Conservation (phyloP, 35 echinoderm and acorn worm genomes). For the Apostichopus japonicus region DNA sequence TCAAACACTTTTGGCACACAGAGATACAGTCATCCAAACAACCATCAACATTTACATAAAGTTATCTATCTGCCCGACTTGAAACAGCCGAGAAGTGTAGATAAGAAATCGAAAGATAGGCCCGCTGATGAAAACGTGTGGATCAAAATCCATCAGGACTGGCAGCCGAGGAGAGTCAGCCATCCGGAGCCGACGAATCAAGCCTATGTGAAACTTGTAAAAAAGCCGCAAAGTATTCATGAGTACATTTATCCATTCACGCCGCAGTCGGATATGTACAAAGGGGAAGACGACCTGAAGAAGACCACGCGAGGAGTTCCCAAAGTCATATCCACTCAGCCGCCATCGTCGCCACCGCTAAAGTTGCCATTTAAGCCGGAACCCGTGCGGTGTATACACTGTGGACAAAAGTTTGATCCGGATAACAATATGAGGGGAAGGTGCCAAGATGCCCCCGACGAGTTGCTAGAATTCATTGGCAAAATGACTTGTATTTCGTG, state of each 20-base stretch:
- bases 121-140: constrained; percentile 72
- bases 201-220: constrained; percentile 91
- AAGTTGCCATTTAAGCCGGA: constrained; percentile 55
- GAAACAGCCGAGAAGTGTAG: constrained; percentile 5
- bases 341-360: constrained; percentile 79
- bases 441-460: constrained; percentile 88
- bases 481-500: constrained; percentile 77
- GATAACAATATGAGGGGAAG: constrained; percentile 73
- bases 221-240: constrained; percentile 90
- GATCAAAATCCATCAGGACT: constrained; percentile 77
- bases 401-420: constrained; percentile 85
- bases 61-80: constrained; percentile 76
- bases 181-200: constrained; percentile 68
- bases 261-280: constrained; percentile 40
- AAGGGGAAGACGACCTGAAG: constrained; percentile 72
- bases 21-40: constrained; percentile 75
- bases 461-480: constrained; percentile 66
- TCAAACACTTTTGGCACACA: constrained; percentile 59
- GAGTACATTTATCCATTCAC: constrained; percentile 91
- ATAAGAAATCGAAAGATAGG: constrained; percentile 60
- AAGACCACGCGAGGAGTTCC: constrained; percentile 47
- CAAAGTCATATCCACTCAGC: constrained; percentile 84
- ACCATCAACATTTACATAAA: constrained; percentile 84
- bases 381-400: constrained; percentile 77
- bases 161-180: constrained; percentile 66